Evolutionary conservation across 2,888 invertebrate species (phyloP).

Genomic region (Listrodromus nycthemerus): DNA sequence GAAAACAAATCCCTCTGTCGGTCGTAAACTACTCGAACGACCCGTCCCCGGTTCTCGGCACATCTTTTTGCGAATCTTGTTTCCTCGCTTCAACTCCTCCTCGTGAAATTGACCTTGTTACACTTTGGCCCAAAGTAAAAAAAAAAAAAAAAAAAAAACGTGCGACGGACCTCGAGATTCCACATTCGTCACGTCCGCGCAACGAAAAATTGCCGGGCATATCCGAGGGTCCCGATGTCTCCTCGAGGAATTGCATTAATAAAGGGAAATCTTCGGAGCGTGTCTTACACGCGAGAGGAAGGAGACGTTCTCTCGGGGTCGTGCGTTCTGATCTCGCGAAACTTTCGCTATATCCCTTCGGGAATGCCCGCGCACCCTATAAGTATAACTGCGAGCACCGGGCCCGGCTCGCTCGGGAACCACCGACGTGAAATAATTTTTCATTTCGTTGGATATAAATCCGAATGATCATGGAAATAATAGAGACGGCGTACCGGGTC

Average conservation of each 20-base stretch:
- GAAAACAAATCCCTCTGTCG: constrained; percentile 71
- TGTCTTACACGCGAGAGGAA: background rate
- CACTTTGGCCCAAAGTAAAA: background rate
- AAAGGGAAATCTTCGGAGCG: constrained; percentile 10
- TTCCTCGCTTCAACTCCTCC: constrained; percentile 10
- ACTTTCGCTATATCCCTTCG: constrained; percentile 40
- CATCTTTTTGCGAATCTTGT: constrained; percentile 45
- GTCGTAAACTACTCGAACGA: constrained; percentile 72
- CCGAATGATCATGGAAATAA: constrained; percentile 47
- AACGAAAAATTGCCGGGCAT: background rate
- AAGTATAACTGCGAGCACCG: constrained; percentile 14
- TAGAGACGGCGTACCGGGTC: background rate
- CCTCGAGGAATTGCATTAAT: constrained; percentile 32
- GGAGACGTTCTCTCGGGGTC: constrained; percentile 9
- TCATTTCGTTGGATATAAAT: constrained; percentile 53
- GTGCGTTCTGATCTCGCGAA: constrained; percentile 44
- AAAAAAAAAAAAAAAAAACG: no score
- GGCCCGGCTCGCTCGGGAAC: background rate
- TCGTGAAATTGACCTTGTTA: background rate
- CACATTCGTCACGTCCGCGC: background rate
- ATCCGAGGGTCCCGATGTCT: background rate
- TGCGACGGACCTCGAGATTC: background rate
- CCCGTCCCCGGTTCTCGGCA: constrained; percentile 37
- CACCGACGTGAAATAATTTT: constrained; percentile 55
- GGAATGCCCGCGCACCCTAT: background rate